These are phyloP conservation scores for Podarcis siculus DNA, from an alignment of 2,797 vertebrate species.

Conservation along the genomic window DNA sequence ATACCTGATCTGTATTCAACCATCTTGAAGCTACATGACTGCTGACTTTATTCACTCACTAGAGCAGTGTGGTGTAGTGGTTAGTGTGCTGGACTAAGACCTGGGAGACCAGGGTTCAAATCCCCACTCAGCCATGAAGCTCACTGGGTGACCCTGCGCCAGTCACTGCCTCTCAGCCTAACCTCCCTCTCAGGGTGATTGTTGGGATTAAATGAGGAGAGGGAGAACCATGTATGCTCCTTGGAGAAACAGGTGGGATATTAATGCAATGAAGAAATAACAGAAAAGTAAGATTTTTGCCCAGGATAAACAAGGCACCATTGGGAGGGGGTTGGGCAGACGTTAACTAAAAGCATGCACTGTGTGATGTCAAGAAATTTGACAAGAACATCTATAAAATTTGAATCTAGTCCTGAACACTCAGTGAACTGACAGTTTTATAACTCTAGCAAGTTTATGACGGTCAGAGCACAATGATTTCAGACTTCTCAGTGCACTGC, in stretches of 20 bases:
- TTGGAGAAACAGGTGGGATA: too few species aligned
- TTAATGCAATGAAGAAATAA: too few species aligned
- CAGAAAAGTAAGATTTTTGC: neutral
- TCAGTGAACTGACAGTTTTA: neutral
- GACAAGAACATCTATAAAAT: neutral
- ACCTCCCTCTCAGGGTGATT: too few species aligned
- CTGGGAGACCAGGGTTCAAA: too few species aligned
- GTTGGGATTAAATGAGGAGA: too few species aligned
- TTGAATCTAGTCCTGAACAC: constrained; percentile 11
- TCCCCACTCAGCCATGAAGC: too few species aligned
- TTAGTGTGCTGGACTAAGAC: too few species aligned
- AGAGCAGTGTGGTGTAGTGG: neutral
- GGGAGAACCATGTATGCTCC: too few species aligned
- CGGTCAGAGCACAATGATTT: constrained; percentile 19
- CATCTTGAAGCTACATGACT: neutral
- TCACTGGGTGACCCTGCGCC: too few species aligned
- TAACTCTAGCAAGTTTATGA: neutral
- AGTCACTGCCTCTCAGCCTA: too few species aligned
- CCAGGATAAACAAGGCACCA: neutral
- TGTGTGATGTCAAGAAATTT: neutral
- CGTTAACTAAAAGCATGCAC: neutral
- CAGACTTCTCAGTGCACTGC: constrained; percentile 4
- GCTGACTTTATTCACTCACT: neutral
- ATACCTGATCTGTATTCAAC: neutral
- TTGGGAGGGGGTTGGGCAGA: neutral